phyloP scores from a whole-genome alignment of 2,113 vertebrate species.

The Asarcornis scutulata region DNA sequence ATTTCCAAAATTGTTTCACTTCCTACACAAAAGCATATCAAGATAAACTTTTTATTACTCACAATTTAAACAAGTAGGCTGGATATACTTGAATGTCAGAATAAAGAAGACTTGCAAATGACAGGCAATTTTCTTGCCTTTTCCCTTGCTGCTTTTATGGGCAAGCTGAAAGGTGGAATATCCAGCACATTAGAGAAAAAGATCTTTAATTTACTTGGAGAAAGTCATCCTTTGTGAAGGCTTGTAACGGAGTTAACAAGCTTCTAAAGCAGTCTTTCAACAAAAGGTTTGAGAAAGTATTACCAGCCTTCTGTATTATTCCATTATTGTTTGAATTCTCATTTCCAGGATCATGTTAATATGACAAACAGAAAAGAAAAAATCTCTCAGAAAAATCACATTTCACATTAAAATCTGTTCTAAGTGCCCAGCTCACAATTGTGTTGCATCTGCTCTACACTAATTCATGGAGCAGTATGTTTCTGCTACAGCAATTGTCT shows the following conservation, averaged over 20 bases:
- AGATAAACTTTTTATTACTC: neutral
- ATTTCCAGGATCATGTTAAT: neutral
- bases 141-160: neutral
- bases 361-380: neutral
- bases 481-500: neutral
- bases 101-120: neutral
- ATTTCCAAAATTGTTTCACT: conserved; percentile 10
- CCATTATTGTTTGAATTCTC: neutral
- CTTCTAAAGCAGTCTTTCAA: neutral
- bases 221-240: neutral
- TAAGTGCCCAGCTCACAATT: neutral
- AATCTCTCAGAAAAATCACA: neutral
- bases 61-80: neutral
- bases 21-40: neutral
- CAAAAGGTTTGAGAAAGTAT: neutral
- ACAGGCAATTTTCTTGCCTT: neutral
- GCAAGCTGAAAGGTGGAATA: neutral
- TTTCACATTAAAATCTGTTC: neutral
- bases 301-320: neutral
- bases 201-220: neutral
- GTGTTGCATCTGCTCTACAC: neutral
- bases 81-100: neutral
- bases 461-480: neutral
- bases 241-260: neutral
- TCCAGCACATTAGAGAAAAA: neutral